These are phyloP conservation scores for Agrotis ipsilon DNA, from an alignment of 2,888 invertebrate species.

Conservation along the genomic window DNA sequence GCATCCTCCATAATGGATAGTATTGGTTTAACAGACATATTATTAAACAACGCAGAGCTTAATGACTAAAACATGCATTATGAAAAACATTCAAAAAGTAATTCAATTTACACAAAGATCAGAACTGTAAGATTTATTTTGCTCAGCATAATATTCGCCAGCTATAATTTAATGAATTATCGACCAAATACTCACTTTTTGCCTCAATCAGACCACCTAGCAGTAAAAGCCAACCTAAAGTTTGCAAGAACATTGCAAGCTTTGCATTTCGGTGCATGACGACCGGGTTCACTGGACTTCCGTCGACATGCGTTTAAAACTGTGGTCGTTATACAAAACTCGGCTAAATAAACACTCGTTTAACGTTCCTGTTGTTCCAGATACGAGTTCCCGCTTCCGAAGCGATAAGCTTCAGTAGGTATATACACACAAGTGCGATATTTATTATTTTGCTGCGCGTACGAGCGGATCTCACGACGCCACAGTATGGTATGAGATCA, in stretches of 20 bases:
- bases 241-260: conserved; percentile 68
- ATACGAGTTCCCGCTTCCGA: conserved; percentile 76
- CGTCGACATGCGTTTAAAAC: conserved; percentile 69
- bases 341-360: conserved; percentile 74
- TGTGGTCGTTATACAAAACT: conserved; percentile 73
- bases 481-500: conserved; percentile 68
- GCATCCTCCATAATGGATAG: not conserved
- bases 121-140: not conserved
- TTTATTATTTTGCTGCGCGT: conserved; percentile 1
- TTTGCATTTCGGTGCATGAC: conserved; percentile 72
- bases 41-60: conserved; percentile 40
- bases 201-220: conserved; percentile 59
- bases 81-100: not conserved
- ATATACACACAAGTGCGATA: conserved; percentile 5
- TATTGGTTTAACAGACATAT: conserved; percentile 35
- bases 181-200: conserved; percentile 69
- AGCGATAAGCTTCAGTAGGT: conserved; percentile 77
- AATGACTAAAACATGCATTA: conserved; percentile 38
- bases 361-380: conserved; percentile 76
- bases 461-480: conserved; percentile 56
- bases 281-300: conserved; percentile 75
- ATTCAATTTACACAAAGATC: conserved; percentile 1
- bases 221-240: conserved; percentile 66
- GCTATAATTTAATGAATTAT: conserved; percentile 31
- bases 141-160: conserved; percentile 52